These are phyloP conservation scores for Blastobasis adustella DNA, from an alignment of 2,888 invertebrate genomes.

Conservation along the genomic window DNA sequence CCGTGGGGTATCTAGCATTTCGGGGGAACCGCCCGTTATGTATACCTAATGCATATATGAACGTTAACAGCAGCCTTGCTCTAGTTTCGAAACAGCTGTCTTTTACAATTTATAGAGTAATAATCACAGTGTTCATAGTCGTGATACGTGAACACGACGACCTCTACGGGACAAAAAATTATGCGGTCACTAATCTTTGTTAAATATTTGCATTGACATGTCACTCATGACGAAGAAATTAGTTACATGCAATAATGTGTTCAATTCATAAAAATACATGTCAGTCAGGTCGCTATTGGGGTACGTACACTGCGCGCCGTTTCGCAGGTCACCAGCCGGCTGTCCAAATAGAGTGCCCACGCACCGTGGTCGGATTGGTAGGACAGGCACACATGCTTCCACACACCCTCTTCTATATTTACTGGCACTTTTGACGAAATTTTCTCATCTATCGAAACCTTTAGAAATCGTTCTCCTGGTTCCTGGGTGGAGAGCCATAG, in stretches of 20 bases:
- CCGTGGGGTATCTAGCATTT: too few species aligned
- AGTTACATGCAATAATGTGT: neutral
- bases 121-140: conserved; percentile 28
- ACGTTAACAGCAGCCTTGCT: conserved; percentile 22
- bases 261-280: too few species aligned
- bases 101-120: conserved; percentile 35
- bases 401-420: conserved; percentile 57
- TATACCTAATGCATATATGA: conserved; percentile 7
- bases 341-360: conserved; percentile 78
- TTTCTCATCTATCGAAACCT: conserved; percentile 71
- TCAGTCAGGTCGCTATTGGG: neutral
- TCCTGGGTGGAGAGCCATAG: conserved; percentile 71
- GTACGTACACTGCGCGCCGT: conserved; percentile 42
- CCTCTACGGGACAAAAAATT: conserved; percentile 23
- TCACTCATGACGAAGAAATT: neutral
- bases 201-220: conserved; percentile 1
- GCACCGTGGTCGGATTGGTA: conserved; percentile 77
- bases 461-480: conserved; percentile 68
- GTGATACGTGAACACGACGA: conserved; percentile 22
- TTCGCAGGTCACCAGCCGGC: conserved; percentile 60
- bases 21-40: too few species aligned
- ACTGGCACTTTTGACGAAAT: conserved; percentile 61
- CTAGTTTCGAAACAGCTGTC: conserved; percentile 40
- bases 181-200: conserved; percentile 23
- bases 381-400: conserved; percentile 80